Evolutionary conservation across 2,797 vertebrate genomes (phyloP), one percentile per base, ranked within the genome.

Genomic region (Pseudomugil tenellus): DNA sequence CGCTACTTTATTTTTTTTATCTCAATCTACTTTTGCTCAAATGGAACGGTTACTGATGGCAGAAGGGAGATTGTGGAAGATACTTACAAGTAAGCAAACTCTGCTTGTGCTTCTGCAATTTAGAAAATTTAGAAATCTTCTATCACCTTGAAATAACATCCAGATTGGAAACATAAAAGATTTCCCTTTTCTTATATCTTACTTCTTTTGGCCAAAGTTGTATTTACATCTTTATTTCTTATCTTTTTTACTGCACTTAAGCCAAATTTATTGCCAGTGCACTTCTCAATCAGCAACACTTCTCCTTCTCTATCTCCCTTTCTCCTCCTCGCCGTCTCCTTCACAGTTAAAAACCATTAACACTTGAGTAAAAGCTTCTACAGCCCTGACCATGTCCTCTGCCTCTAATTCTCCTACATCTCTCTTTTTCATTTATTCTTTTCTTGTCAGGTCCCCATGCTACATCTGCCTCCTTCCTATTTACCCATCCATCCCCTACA

Each of bases 371-470:
- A 68, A 57, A 59, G 53, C 32, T 23, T 63, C 51, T 25, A 49
- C 49, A 56, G 35, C 29, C 57, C 31, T 51, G 46, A 46, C 66
- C 53, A 21, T 63, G 19, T 54, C 61, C 54, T 12, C 26, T 34
- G 39, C 32, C 28, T 57, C 6, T n/a, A 19, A 43, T 58, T 69
- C 58, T 61, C 41, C 63, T 53, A 34, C 61, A 34, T 46, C 39
- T 17, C n/a, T 66, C 63, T 54, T 64, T n/a, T 25, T 23, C 49
- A 63, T 46, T 46, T 56, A 34, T 61, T 66, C 73, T 58, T 62
- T 57, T 76, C 79, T 60, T 65, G 59, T 70, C 65, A 64, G 58
- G 56, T 79, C 66, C 31, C 64, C 10, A 0, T 48, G 19, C 52
- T 62, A 21, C 35, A 81, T 75, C 46, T 46, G 63, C 17, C 59